A percentile compares a stretch with the other conserved stretches of the same genome.
Conservation (phyloP, 2,113 vertebrate genomes). For the Etheostoma cragini region DNA sequence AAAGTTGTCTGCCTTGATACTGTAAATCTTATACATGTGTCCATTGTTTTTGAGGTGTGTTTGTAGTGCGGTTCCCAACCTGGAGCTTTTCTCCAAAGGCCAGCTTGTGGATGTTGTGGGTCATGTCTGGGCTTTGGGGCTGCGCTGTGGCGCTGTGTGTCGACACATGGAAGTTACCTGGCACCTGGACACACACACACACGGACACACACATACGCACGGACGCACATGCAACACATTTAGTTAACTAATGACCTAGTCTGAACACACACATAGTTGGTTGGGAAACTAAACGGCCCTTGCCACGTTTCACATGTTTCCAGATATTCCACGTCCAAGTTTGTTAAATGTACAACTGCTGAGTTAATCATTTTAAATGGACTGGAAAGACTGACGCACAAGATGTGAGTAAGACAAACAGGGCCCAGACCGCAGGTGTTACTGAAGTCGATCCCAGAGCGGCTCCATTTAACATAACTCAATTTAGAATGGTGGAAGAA, state of each 20-base stretch:
- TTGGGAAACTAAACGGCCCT: constrained; percentile 49
- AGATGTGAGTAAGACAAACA: constrained; percentile 22
- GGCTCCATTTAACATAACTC: constrained; percentile 51
- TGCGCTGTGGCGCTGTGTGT: constrained; percentile 98
- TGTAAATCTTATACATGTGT: neutral
- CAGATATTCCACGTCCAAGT: constrained; percentile 22
- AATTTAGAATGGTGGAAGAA: constrained; percentile 47
- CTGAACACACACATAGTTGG: neutral
- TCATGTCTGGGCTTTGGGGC: constrained; percentile 98
- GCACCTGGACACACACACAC: constrained; percentile 85
- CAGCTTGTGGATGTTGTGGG: constrained; percentile 95
- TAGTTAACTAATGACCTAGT: constrained; percentile 45
- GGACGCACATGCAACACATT: constrained; percentile 38
- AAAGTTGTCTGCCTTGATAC: neutral
- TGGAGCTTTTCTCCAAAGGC: constrained; percentile 95
- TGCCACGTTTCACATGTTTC: constrained; percentile 28
- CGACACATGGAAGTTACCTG: constrained; percentile 98
- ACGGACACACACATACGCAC: neutral
- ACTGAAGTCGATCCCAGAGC: constrained; percentile 23
- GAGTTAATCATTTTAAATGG: constrained; percentile 72
- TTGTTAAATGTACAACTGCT: constrained; percentile 49
- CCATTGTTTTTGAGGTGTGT: neutral
- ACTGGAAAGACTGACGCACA: constrained; percentile 69
- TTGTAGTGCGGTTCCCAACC: constrained; percentile 74
- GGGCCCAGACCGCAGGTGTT: constrained; percentile 37